A percentile compares a stretch with the other conserved stretches of the same genome.
Evolutionary conservation across 2,797 vertebrate species (phyloP).

Genomic region (Coranthus polyacanthus): DNA sequence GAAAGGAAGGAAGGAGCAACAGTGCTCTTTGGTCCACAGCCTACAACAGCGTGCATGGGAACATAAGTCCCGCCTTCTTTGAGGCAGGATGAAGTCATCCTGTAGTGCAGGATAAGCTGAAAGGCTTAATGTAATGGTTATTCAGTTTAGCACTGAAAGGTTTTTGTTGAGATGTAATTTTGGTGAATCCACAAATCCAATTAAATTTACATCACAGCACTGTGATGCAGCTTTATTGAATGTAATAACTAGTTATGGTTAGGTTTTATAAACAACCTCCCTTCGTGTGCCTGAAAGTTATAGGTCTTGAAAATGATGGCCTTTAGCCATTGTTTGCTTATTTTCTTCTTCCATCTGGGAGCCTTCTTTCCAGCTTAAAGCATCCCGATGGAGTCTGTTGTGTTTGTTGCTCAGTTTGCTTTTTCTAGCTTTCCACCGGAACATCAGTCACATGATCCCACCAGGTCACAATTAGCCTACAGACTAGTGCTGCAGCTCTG

Average conservation of each 20-base stretch:
- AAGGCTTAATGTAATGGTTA: slow-evolving; percentile 40
- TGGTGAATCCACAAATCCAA: slow-evolving; percentile 38
- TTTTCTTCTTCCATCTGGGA: slow-evolving; percentile 58
- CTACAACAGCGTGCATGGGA: slow-evolving; percentile 15
- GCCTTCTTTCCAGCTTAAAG: slow-evolving; percentile 53
- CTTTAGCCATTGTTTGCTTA: slow-evolving; percentile 67
- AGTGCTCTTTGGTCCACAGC: slow-evolving; percentile 17
- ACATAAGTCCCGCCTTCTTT: slow-evolving; percentile 39
- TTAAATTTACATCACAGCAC: slow-evolving; percentile 39
- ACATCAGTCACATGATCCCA: slow-evolving; percentile 70
- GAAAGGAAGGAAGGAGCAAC: slow-evolving; percentile 67
- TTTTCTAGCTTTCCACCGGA: slow-evolving; percentile 60
- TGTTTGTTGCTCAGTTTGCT: slow-evolving; percentile 67
- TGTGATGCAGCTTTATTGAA: slow-evolving; percentile 28
- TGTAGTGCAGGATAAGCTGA: slow-evolving; percentile 28
- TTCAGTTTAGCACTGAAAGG: slow-evolving; percentile 29
- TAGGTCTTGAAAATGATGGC: slow-evolving; percentile 53
- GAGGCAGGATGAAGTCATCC: slow-evolving; percentile 66
- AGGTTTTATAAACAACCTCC: slow-evolving; percentile 38
- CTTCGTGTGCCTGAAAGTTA: slow-evolving; percentile 48
- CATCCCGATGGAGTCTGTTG: slow-evolving; percentile 55
- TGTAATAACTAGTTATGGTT: slow-evolving; percentile 36
- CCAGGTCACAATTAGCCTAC: slow-evolving; percentile 78
- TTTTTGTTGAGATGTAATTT: slow-evolving; percentile 56
- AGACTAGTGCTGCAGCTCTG: slow-evolving; percentile 55